Base-by-base conservation (phyloP, 2,888 invertebrate genomes). In the Venusia cambrica region DNA sequence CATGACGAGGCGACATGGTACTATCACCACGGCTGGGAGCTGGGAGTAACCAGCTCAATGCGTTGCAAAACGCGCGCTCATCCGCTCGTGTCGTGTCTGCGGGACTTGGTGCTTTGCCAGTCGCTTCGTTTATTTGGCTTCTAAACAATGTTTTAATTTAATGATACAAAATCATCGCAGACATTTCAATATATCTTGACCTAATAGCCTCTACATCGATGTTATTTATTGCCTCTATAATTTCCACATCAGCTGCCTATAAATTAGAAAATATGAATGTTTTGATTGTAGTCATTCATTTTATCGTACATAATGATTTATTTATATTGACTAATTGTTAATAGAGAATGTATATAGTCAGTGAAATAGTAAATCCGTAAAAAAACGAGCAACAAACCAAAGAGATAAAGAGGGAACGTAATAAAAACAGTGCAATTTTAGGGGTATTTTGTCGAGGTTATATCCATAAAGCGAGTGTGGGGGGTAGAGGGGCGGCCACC, bases 401-500 rank as follows among this genome's bases (percentile, higher is more conserved):
- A 79, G 75, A 84, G 79, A 87, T 85, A 85, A 84, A 84, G 83
- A 76, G 75, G 72, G 74, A 80, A 77, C 73, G 79, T 81, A 84
- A 87, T 85, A 87, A 87, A 87, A 87, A 84, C 85, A 87, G 75
- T 85, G 83, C 85, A 87, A 85, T 85, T 87, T 85, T 84, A 85
- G 83, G 85, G 83, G 83, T 81, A 85, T 87, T 87, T 84, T 87
- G 87, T 85, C 81, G 85, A 83, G 87, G 87, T 85, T 85, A 85
- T 87, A 84, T 80, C 81, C 76, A 87, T 87, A 87, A 85, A 84
- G 71, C 71, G 76, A 78, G 76, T 70, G 71, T 71, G 63, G 62
- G 54, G 69, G 66, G 68, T n/a, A n/a, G 69, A 67, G 55, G 62
- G 60, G 46, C 48, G 49, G 48, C 61, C 63, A 46, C 56, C 54